Evolutionary conservation across 2,888 invertebrate genomes (phyloP), one percentile per base, ranked within the genome.

Genomic region (Lycocerus yunnanus): DNA sequence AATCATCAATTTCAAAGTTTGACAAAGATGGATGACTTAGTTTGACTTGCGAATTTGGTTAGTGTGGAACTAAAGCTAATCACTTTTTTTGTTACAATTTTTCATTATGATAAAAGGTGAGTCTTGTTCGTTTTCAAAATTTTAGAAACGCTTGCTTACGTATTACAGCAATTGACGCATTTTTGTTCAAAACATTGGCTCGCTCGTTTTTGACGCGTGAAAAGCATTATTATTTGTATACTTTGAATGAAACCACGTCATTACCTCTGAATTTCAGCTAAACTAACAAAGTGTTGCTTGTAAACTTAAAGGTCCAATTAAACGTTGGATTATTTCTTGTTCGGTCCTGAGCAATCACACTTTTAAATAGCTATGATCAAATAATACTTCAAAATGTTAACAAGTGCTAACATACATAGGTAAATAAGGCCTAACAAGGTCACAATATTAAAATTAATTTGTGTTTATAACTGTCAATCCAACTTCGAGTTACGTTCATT

Each of bases 11-110:
- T 79, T 73, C 74, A 74, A 73, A 70, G 79, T 77, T 74, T 69
- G 78, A 80, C 79, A 83, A 80, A 77, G 82, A 83, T 79, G 78
- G 80, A 80, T 72, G 65, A 66, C 75, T 82, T 81, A 82, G 82
- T 83, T 81, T 76, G 80, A 77, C 75, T 73, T 78, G 79, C 78
- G 81, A 78, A 79, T 81, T 80, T 75, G 76, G 69, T 67, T 71
- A 68, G 79, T 74, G 74, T 76, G 72, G 78, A 75, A 63, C 61
- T 63, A 18, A 63, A 63, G 20, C 20, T n/a, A 63, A 63, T 63
- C 43, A 43, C n/a, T 43, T 63, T 59, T n/a, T 63, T 18, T 18
- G 20, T 63, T 63, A 18, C 13, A 18, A n/a, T 5, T 63, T 18
- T 63, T 15, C 61, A 63, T 63, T 18, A 63, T 63, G 61, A 15